Conservation (phyloP, 2,888 invertebrate species). For the Orthosia cruda region DNA sequence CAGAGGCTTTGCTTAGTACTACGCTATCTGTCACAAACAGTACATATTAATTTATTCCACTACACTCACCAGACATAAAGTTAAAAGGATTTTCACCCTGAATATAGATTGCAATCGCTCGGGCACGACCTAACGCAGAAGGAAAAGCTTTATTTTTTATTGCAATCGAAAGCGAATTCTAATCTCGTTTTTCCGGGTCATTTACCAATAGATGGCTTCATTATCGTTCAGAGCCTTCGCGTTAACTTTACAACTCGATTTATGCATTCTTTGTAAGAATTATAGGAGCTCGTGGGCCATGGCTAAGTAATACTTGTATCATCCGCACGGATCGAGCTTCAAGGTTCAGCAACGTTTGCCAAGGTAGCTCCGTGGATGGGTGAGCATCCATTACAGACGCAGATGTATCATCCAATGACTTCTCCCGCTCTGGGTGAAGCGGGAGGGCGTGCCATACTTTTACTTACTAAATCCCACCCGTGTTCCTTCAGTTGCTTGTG, state of each 20-base stretch:
- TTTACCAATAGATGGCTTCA: too few species aligned
- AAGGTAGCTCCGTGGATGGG: neutral
- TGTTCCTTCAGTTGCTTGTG: too few species aligned
- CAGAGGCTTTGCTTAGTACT: neutral
- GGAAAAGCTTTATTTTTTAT: slow-evolving; percentile 69
- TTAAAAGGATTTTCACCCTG: slow-evolving; percentile 38
- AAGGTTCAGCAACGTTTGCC: neutral
- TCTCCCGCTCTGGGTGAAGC: too few species aligned
- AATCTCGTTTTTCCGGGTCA: too few species aligned
- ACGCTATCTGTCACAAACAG: neutral
- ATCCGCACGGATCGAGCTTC: neutral
- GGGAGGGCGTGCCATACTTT: too few species aligned
- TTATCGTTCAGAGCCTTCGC: too few species aligned
- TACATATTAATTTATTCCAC: slow-evolving; percentile 8
- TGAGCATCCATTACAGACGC: neutral
- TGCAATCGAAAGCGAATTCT: too few species aligned
- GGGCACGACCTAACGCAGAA: slow-evolving; percentile 51
- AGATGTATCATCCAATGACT: neutral
- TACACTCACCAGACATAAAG: slow-evolving; percentile 20
- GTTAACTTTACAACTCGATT: too few species aligned
- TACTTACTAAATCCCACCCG: too few species aligned
- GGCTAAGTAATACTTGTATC: neutral
- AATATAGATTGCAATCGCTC: slow-evolving; percentile 49
- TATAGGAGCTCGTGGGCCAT: slow-evolving; percentile 12
- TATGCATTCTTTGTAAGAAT: too few species aligned